Evolutionary conservation across 2,797 vertebrate genomes (phyloP).

Genomic region (Mico argentatus): DNA sequence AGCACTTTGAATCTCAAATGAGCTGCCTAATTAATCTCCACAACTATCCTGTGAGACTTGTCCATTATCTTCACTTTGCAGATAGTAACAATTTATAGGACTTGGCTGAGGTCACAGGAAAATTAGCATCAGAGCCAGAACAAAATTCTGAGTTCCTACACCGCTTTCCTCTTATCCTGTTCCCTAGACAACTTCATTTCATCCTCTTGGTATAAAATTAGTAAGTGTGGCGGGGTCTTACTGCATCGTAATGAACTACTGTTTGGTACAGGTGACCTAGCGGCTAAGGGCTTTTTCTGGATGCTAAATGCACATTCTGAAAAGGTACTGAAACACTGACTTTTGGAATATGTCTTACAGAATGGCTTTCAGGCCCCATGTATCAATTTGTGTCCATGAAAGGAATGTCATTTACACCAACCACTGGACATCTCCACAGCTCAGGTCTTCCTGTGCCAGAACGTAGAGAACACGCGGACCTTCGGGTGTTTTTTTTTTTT

Average conservation of each 20-base stretch:
- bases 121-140: conserved; percentile 37
- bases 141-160: not conserved
- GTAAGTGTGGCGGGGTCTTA: not conserved
- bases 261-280: not conserved
- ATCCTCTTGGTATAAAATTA: not conserved
- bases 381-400: not conserved
- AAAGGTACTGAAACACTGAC: not conserved
- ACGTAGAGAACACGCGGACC: not conserved
- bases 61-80: conserved; percentile 62
- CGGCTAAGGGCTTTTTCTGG: not conserved
- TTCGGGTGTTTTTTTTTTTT: not conserved
- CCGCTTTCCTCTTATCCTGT: not conserved
- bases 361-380: too few relatives aligned
- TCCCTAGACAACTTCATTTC: not conserved
- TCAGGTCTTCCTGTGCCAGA: not conserved
- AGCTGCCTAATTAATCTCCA: conserved; percentile 63
- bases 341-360: not conserved
- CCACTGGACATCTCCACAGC: too few relatives aligned
- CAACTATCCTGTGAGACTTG: not conserved
- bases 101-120: conserved; percentile 43
- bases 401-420: not conserved
- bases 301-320: not conserved
- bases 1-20: conserved; percentile 48
- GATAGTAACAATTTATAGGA: conserved; percentile 55
- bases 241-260: not conserved